Percentiles rank a stretch among this genome's conserved stretches.
Evolutionary conservation across 2,797 vertebrate species (phyloP).

Genomic region (Smutsia gigantea): DNA sequence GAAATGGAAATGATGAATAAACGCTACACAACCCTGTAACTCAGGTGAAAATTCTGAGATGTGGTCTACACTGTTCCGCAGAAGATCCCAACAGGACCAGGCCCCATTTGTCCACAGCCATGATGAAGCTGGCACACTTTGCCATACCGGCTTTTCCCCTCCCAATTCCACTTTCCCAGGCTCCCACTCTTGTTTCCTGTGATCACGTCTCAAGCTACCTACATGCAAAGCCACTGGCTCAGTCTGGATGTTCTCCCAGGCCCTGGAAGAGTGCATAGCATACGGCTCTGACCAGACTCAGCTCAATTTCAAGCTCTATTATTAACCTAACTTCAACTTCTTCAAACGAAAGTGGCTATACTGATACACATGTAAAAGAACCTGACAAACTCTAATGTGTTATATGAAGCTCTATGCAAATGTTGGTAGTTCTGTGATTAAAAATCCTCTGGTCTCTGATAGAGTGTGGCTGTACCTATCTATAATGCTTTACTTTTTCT

Average conservation of each 20-base stretch:
- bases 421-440: not conserved
- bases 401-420: not conserved
- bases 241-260: not conserved
- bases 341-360: not conserved
- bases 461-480: not conserved
- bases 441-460: not conserved
- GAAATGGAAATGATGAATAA: not conserved
- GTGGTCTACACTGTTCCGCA: not conserved
- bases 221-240: not conserved
- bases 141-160: not conserved
- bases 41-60: not conserved
- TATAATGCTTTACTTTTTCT: not conserved
- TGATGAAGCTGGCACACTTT: not conserved
- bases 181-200: not conserved
- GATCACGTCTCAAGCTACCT: not conserved
- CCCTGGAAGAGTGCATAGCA: not conserved
- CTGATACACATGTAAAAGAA: not conserved
- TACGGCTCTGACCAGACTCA: not conserved
- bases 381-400: not conserved
- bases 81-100: not conserved
- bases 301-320: not conserved
- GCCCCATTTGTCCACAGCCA: not conserved
- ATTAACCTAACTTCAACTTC: conserved; percentile 13
- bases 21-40: not conserved
- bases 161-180: not conserved